Evolutionary conservation across 2,888 invertebrate species (phyloP).

Genomic region (Galerucella nymphaeae): DNA sequence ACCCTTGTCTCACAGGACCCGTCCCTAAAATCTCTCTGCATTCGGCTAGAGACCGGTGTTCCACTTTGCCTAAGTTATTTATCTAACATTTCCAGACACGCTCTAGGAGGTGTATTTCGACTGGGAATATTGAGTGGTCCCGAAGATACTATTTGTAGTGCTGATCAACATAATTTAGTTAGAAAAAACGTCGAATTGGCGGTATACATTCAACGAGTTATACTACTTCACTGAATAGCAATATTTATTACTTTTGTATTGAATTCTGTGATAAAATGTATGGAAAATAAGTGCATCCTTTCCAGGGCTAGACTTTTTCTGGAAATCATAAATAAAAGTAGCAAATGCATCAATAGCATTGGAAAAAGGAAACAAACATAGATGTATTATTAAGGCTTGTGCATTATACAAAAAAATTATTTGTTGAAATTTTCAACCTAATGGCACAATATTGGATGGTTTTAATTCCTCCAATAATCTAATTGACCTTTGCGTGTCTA

Average conservation of each 20-base stretch:
- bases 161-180: constrained; percentile 22
- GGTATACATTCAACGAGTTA: background rate
- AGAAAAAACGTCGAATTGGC: constrained; percentile 7
- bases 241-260: background rate
- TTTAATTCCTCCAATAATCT: too few relatives aligned
- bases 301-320: background rate
- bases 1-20: constrained; percentile 50
- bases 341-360: too few relatives aligned
- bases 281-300: background rate
- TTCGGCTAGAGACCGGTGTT: constrained; percentile 43
- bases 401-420: too few relatives aligned
- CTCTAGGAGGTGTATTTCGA: constrained; percentile 30
- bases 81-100: constrained; percentile 40
- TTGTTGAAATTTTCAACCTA: too few relatives aligned
- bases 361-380: too few relatives aligned
- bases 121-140: constrained; percentile 35
- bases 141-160: constrained; percentile 31
- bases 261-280: background rate
- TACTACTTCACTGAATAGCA: background rate
- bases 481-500: too few relatives aligned
- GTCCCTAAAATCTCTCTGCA: constrained; percentile 41
- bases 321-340: too few relatives aligned
- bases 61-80: constrained; percentile 47
- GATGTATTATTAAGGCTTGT: too few relatives aligned
- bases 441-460: too few relatives aligned